Conservation (phyloP, 2,888 invertebrate genomes). For the Lasioglossum zephyrum region DNA sequence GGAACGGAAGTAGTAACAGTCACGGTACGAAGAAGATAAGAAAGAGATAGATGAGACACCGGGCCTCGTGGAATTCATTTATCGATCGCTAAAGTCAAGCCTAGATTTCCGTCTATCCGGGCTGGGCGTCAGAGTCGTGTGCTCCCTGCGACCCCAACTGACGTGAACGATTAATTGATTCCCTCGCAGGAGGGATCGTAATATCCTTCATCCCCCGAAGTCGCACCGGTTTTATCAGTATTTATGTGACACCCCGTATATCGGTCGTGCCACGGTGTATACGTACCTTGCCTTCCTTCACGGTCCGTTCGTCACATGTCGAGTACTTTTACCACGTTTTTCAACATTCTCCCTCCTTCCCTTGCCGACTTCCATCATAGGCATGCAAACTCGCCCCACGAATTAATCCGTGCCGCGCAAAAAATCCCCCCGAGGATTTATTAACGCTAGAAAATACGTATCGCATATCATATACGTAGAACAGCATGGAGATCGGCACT, state of each 20-base stretch:
- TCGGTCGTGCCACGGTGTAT: conserved; percentile 55
- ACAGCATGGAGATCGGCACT: neutral
- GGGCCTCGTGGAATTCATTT: conserved; percentile 47
- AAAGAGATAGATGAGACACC: conserved; percentile 24
- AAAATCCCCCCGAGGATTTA: conserved; percentile 54
- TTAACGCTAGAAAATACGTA: conserved; percentile 40
- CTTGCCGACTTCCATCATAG: conserved; percentile 47
- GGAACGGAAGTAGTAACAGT: conserved; percentile 48
- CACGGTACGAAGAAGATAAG: conserved; percentile 41
- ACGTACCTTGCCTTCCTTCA: conserved; percentile 77
- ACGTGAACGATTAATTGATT: conserved; percentile 60
- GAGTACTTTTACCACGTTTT: conserved; percentile 77
- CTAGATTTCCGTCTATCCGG: conserved; percentile 30
- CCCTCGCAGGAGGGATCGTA: conserved; percentile 30
- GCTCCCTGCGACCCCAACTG: conserved; percentile 24
- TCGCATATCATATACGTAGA: neutral
- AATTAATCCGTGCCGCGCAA: conserved; percentile 63
- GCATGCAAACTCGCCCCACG: conserved; percentile 55
- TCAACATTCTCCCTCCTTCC: conserved; percentile 63
- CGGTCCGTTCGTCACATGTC: conserved; percentile 80
- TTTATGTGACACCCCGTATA: conserved; percentile 76
- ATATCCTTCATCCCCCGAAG: conserved; percentile 33
- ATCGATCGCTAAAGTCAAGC: conserved; percentile 54
- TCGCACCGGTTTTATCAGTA: conserved; percentile 59
- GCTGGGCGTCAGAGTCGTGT: conserved; percentile 7